phyloP scores from a whole-genome alignment of 2,797 vertebrate genomes.

The Semaprochilodus insignis region DNA sequence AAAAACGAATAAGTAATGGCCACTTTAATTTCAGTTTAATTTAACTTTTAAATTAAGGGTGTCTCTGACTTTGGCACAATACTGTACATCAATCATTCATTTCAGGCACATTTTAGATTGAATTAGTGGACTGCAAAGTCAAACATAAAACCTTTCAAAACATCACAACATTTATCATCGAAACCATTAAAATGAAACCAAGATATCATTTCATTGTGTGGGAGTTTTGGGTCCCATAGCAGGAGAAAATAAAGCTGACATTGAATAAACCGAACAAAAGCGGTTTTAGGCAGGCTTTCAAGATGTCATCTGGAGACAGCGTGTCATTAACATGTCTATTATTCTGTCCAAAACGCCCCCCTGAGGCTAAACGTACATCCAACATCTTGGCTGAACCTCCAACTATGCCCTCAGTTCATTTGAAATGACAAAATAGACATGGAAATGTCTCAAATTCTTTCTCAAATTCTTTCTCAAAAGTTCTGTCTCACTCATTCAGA shows the following conservation, averaged over 20 bases:
- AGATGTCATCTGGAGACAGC: conserved; percentile 32
- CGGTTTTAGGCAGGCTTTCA: conserved; percentile 12
- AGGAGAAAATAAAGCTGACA: conserved; percentile 45
- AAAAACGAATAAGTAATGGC: too few relatives aligned
- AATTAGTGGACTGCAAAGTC: neutral
- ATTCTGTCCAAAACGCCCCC: conserved; percentile 46
- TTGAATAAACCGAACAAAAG: conserved; percentile 50
- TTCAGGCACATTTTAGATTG: neutral
- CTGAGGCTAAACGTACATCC: conserved; percentile 40
- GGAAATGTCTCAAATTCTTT: conserved; percentile 15
- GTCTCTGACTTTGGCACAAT: too few relatives aligned
- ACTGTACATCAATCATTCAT: neutral
- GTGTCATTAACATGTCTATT: conserved; percentile 43
- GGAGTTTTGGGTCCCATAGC: conserved; percentile 22
- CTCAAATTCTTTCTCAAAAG: conserved; percentile 7
- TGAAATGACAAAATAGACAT: conserved; percentile 31
- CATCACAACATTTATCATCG: neutral
- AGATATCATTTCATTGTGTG: neutral
- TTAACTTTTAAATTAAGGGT: too few relatives aligned
- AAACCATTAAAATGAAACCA: neutral
- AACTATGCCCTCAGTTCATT: conserved; percentile 50
- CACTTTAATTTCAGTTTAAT: too few relatives aligned
- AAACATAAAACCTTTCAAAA: neutral
- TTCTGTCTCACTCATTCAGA: conserved; percentile 37
- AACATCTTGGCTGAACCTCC: conserved; percentile 40